These are phyloP conservation scores for Cantharis rustica DNA, from an alignment of 2,888 invertebrate species.

Conservation along the genomic window DNA sequence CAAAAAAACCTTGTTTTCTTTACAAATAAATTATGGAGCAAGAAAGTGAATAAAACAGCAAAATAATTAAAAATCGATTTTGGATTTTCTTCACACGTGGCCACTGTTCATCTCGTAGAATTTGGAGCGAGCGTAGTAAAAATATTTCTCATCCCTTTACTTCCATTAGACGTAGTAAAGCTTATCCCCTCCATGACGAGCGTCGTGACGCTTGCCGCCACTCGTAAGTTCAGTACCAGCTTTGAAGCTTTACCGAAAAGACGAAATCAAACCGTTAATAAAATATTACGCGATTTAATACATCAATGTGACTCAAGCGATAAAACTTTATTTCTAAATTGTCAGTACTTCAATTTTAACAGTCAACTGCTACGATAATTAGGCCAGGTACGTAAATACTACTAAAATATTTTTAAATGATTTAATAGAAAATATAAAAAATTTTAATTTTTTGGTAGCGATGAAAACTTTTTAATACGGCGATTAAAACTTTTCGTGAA, in stretches of 20 bases:
- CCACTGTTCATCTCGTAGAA: not conserved
- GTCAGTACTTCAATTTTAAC: not conserved
- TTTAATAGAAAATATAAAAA: too few relatives aligned
- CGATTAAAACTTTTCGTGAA: not conserved
- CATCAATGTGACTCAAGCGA: not conserved
- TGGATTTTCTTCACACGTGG: constrained; percentile 1
- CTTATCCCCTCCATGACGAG: constrained; percentile 24
- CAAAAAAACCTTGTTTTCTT: not conserved
- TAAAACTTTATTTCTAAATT: not conserved
- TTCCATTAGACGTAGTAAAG: constrained; percentile 32
- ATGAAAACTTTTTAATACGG: not conserved
- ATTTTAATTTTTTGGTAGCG: not conserved
- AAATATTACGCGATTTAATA: constrained; percentile 8
- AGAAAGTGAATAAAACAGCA: not conserved
- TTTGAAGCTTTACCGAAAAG: constrained; percentile 21
- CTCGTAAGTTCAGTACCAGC: constrained; percentile 29
- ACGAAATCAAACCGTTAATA: constrained; percentile 6
- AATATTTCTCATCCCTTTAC: constrained; percentile 26
- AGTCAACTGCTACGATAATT: not conserved
- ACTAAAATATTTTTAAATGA: not conserved
- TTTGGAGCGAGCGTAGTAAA: constrained; percentile 23
- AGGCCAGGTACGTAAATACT: not conserved
- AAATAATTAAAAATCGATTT: constrained; percentile 1
- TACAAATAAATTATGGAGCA: not conserved
- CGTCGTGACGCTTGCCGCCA: constrained; percentile 22